Evolutionary conservation across 2,113 vertebrate genomes (phyloP).

Genomic region (Malurus elegans): DNA sequence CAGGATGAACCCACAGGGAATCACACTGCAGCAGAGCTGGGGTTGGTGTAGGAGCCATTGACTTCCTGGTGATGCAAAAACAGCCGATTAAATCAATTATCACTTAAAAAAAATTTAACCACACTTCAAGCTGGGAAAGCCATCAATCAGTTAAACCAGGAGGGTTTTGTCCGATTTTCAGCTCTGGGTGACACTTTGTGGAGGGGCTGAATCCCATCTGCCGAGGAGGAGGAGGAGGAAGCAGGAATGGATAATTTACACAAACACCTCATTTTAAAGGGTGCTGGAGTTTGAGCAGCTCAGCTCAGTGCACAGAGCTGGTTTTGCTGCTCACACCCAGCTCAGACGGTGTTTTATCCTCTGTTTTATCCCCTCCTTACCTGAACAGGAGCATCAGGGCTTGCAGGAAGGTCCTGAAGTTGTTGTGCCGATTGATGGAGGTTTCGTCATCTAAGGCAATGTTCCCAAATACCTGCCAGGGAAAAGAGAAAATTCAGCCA

Average conservation of each 20-base stretch:
- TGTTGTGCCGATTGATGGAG: constrained; percentile 92
- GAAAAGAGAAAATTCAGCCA: not conserved
- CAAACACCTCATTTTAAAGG: not conserved
- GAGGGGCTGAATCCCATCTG: not conserved
- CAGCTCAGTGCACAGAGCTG: not conserved
- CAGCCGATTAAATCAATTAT: not conserved
- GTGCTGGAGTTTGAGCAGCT: not conserved
- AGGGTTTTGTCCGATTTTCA: not conserved
- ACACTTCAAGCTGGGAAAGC: not conserved
- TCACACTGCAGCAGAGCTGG: not conserved
- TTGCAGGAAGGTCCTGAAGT: constrained; percentile 93
- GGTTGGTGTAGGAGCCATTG: not conserved
- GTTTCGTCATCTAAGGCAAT: constrained; percentile 90
- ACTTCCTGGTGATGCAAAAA: not conserved
- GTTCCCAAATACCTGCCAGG: constrained; percentile 91
- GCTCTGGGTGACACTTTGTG: not conserved
- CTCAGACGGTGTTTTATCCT: not conserved
- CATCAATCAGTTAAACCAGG: not conserved
- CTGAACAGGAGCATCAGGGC: constrained; percentile 96
- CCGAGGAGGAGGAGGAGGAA: rapidly evolving
- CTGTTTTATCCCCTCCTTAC: constrained; percentile 50
- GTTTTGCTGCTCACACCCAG: not conserved
- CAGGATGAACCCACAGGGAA: not conserved
- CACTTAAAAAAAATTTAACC: not conserved
- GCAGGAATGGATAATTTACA: not conserved